phyloP scores from a whole-genome alignment of 2,113 vertebrate species.

The Tretioscincus oriximinensis region DNA sequence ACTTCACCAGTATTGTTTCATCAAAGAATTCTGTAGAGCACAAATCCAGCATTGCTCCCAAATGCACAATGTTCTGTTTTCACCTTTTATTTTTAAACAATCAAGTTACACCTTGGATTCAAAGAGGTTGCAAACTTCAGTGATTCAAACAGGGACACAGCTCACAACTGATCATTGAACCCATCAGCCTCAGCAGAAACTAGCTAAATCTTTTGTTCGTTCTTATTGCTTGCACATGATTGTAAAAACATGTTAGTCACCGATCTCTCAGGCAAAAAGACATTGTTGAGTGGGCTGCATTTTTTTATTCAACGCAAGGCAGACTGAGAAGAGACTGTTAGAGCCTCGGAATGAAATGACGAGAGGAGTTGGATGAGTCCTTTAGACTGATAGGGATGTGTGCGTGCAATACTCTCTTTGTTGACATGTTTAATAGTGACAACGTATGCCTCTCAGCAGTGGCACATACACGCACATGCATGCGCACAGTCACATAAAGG shows the following conservation, averaged over 20 bases:
- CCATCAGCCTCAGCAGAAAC: not conserved
- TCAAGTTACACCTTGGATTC: too few relatives aligned
- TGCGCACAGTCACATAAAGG: not conserved
- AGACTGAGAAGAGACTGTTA: not conserved
- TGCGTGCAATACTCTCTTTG: not conserved
- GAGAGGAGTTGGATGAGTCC: not conserved
- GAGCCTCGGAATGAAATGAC: not conserved
- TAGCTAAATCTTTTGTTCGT: not conserved
- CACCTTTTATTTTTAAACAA: too few relatives aligned
- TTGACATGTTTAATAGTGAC: conserved; percentile 5
- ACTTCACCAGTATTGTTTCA: too few relatives aligned
- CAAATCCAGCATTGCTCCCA: too few relatives aligned
- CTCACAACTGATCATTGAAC: not conserved
- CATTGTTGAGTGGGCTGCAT: too few relatives aligned
- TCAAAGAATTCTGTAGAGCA: too few relatives aligned
- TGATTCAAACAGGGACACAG: too few relatives aligned
- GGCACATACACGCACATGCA: not conserved
- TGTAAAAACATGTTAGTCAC: not conserved
- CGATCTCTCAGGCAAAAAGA: not conserved
- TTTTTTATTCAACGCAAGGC: not conserved
- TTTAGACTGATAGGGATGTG: not conserved
- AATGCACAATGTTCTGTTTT: too few relatives aligned
- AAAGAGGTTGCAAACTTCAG: too few relatives aligned
- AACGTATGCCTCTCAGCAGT: not conserved
- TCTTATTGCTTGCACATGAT: not conserved